Conservation (phyloP, 1,140 invertebrate genomes). For the Drosophila lini region DNA sequence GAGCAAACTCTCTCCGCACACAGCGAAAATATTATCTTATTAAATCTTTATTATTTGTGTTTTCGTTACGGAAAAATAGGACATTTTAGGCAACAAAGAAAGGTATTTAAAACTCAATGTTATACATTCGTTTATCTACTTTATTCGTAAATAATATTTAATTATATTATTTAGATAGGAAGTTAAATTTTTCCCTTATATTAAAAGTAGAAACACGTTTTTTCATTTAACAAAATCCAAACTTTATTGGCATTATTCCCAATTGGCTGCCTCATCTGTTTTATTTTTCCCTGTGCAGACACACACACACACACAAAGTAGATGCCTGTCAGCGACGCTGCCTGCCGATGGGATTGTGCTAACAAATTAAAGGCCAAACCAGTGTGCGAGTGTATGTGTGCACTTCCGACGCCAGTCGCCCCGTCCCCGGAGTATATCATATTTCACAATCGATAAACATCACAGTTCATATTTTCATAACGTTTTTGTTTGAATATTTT, state of each 20-base stretch:
- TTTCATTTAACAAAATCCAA: background rate
- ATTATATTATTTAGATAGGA: too few relatives aligned
- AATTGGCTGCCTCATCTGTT: background rate
- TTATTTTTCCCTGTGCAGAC: conserved; percentile 5
- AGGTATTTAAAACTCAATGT: background rate
- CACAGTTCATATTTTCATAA: conserved; percentile 83
- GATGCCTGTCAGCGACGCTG: conserved; percentile 47
- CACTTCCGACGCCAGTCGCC: conserved; percentile 25
- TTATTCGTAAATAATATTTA: background rate
- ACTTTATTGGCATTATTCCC: background rate
- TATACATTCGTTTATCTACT: too few relatives aligned
- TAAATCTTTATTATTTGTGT: background rate
- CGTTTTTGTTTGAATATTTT: conserved; percentile 76
- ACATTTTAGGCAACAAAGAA: background rate
- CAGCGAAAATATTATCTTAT: background rate
- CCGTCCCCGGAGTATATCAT: conserved; percentile 60
- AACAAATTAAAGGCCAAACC: conserved; percentile 76
- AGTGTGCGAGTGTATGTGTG: conserved; percentile 27
- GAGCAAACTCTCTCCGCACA: conserved; percentile 22
- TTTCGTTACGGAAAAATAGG: background rate
- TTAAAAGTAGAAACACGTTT: background rate
- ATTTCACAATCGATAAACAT: conserved; percentile 84
- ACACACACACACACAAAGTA: background rate
- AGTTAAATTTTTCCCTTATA: too few relatives aligned
- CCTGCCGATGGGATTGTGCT: conserved; percentile 56